These are phyloP conservation scores for Stegana nigrithorax DNA, from an alignment of 2,888 invertebrate genomes.

Conservation along the genomic window DNA sequence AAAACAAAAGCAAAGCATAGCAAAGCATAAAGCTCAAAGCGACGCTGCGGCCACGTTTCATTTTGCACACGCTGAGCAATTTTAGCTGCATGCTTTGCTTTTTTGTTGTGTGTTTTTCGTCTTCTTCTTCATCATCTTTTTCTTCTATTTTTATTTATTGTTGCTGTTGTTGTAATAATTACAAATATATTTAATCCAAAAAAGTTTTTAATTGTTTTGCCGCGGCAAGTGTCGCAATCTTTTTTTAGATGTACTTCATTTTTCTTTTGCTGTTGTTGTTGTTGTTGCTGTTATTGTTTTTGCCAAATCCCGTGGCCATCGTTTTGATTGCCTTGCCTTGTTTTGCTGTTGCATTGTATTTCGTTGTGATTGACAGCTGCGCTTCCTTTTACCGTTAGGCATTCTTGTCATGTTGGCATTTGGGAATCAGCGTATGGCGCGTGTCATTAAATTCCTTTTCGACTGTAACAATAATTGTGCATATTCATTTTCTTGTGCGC, in stretches of 20 bases:
- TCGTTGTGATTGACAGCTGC: constrained; percentile 2
- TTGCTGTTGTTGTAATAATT: constrained; percentile 37
- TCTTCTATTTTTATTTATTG: background rate
- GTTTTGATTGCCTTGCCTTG: background rate
- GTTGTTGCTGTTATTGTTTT: too few relatives aligned
- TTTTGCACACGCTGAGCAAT: background rate
- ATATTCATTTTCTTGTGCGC: background rate
- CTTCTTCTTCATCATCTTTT: background rate
- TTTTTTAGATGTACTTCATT: background rate
- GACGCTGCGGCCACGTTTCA: background rate
- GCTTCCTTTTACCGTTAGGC: background rate
- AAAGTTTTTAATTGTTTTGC: constrained; percentile 56
- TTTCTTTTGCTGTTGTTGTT: constrained; percentile 7
- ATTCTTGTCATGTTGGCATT: background rate
- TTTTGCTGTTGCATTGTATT: background rate
- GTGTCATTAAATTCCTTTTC: background rate
- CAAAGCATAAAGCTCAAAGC: constrained; percentile 4
- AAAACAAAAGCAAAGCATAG: background rate
- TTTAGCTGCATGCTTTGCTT: constrained; percentile 12
- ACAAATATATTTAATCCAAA: constrained; percentile 59
- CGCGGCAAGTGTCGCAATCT: background rate
- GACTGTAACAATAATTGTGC: background rate
- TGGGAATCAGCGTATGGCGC: background rate
- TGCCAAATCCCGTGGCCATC: too few relatives aligned
- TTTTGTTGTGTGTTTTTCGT: constrained; percentile 2